phyloP scores from a whole-genome alignment of 2,797 vertebrate species.

The Oceanodroma leucorhoa region DNA sequence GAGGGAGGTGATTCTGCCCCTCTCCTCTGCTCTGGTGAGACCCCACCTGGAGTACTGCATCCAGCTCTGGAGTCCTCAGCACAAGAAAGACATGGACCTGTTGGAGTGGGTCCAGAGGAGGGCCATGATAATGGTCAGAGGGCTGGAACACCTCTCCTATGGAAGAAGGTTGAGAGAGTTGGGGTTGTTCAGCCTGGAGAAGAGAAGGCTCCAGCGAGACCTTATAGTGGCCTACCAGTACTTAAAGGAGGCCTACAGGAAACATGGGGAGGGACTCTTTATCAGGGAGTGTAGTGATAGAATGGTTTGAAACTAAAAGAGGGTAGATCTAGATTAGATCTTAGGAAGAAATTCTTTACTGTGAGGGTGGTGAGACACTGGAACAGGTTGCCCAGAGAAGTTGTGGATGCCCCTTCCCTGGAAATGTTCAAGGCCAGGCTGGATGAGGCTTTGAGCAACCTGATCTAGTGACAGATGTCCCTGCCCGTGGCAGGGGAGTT shows the following conservation, averaged over 20 bases:
- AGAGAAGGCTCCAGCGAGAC: too few species aligned
- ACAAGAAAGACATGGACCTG: neutral
- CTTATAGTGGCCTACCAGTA: too few species aligned
- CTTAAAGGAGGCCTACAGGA: too few species aligned
- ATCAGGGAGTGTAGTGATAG: neutral
- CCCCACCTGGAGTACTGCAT: neutral
- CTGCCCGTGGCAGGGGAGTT: neutral
- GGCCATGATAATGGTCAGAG: too few species aligned
- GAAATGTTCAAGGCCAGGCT: neutral
- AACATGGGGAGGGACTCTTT: neutral
- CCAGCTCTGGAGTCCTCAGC: neutral
- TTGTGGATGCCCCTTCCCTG: neutral
- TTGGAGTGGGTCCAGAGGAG: too few species aligned
- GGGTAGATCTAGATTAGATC: neutral
- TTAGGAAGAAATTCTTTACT: neutral
- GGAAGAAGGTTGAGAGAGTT: too few species aligned
- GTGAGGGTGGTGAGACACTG: neutral
- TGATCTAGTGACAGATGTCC: neutral
- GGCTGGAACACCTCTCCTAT: too few species aligned
- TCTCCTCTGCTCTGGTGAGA: neutral
- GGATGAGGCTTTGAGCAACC: neutral
- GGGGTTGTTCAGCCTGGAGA: too few species aligned
- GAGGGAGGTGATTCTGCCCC: neutral
- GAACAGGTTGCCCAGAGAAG: neutral
- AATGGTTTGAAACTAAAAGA: neutral